Evolutionary conservation across 2,113 vertebrate genomes (phyloP).

Genomic region (Chitala chitala): DNA sequence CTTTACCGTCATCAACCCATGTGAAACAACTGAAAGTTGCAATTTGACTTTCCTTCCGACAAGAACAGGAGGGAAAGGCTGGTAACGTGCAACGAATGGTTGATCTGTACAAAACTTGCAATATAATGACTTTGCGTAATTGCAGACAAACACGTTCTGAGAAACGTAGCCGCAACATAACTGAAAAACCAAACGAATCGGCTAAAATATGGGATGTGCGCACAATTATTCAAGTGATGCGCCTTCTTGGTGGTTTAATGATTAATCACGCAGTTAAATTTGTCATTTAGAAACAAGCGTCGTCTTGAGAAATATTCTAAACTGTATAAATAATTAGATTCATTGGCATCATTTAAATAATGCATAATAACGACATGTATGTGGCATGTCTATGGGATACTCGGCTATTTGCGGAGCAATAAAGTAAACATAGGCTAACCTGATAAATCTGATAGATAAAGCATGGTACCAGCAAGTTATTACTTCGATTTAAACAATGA

Average conservation of each 20-base stretch:
- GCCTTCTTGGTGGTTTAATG: constrained; percentile 3
- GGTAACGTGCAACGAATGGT: constrained; percentile 3
- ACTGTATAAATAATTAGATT: not conserved
- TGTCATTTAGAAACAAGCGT: not conserved
- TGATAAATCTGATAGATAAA: too few species aligned
- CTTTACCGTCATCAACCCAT: constrained; percentile 12
- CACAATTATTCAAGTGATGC: not conserved
- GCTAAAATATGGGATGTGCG: constrained; percentile 15
- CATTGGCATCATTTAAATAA: not conserved
- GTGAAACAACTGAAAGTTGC: constrained; percentile 20
- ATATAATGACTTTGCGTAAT: constrained; percentile 19
- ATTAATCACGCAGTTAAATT: constrained; percentile 6
- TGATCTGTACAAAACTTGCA: constrained; percentile 7
- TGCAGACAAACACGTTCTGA: constrained; percentile 13
- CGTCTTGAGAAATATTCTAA: not conserved
- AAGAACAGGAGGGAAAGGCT: constrained; percentile 5
- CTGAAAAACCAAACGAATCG: constrained; percentile 1
- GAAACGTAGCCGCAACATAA: constrained; percentile 4
- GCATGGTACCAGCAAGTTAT: too few species aligned
- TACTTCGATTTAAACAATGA: too few species aligned
- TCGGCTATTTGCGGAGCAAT: too few species aligned
- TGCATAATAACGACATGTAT: too few species aligned
- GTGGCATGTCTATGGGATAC: not conserved
- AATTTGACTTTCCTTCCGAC: constrained; percentile 18
- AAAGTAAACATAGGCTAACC: too few species aligned